A percentile compares a stretch with the other conserved stretches of the same genome.
Evolutionary conservation across 2,113 vertebrate genomes (phyloP).

Genomic region (Albula goreensis): DNA sequence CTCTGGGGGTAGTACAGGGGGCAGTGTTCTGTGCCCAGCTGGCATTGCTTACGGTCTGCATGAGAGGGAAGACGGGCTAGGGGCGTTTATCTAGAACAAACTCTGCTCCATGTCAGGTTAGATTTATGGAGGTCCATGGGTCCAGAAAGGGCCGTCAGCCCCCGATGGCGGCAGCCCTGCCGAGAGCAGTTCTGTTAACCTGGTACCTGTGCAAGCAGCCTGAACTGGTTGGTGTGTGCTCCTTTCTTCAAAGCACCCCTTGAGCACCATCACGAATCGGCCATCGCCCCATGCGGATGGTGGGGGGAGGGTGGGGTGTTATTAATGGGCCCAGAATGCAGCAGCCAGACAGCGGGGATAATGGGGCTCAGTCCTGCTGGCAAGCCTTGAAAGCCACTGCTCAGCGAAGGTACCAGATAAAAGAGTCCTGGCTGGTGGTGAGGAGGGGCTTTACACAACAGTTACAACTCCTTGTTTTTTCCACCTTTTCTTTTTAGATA

Average conservation of each 20-base stretch:
- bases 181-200: constrained; percentile 26
- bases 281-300: constrained; percentile 37
- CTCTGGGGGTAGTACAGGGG: neutral
- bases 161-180: neutral
- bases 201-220: constrained; percentile 41
- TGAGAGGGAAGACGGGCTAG: constrained; percentile 12
- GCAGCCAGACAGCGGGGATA: constrained; percentile 47
- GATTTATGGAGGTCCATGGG: constrained; percentile 39
- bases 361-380: constrained; percentile 56
- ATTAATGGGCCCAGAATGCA: constrained; percentile 55
- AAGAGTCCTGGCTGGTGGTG: constrained; percentile 31
- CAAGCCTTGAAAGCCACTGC: constrained; percentile 47
- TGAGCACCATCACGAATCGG: constrained; percentile 51
- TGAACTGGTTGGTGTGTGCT: constrained; percentile 16
- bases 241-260: constrained; percentile 61
- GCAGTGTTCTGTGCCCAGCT: constrained; percentile 34
- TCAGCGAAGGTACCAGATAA: constrained; percentile 41
- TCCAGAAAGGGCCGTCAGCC: neutral
- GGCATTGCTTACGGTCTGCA: constrained; percentile 40
- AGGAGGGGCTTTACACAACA: constrained; percentile 35
- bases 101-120: constrained; percentile 17
- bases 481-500: neutral
- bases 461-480: constrained; percentile 43
- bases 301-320: constrained; percentile 43
- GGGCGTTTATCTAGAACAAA: constrained; percentile 38